Conservation (phyloP, 1,140 invertebrate species). For the Trichonephila clavipes region DNA sequence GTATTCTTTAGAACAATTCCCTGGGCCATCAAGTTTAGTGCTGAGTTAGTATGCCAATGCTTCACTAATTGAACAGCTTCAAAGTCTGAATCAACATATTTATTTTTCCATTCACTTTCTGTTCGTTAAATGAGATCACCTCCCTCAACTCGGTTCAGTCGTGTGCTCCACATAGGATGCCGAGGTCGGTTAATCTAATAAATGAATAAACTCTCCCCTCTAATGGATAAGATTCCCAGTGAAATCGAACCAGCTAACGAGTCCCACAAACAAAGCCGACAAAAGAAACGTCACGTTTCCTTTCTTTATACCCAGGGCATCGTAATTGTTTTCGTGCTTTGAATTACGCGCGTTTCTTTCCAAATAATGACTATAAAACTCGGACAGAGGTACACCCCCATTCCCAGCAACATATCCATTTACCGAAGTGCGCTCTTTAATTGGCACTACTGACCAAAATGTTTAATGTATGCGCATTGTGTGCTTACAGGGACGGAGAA, state of each 20-base stretch:
- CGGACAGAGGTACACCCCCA: conserved; percentile 11
- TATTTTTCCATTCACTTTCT: background rate
- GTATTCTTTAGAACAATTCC: too few species aligned
- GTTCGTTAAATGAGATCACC: background rate
- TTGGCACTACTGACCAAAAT: conserved; percentile 43
- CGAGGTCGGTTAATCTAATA: conserved; percentile 31
- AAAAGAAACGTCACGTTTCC: conserved; percentile 11
- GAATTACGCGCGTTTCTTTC: conserved; percentile 19
- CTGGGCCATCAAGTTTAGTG: too few species aligned
- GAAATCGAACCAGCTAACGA: conserved; percentile 41
- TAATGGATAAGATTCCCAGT: conserved; percentile 48
- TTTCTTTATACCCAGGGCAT: background rate
- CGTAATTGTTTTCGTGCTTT: conserved; percentile 22
- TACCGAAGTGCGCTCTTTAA: conserved; percentile 1
- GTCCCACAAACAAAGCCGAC: conserved; percentile 31
- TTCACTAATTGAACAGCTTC: background rate
- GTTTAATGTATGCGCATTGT: conserved; percentile 3
- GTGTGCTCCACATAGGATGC: conserved; percentile 25
- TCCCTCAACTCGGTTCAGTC: background rate
- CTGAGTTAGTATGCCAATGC: too few species aligned
- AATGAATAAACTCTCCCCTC: background rate
- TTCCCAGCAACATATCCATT: background rate
- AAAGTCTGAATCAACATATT: background rate
- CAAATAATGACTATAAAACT: background rate
- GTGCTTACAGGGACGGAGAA: background rate